Percentiles rank a stretch among this genome's conserved stretches.
phyloP scores from a whole-genome alignment of 1,140 invertebrate genomes.

The Euwallacea similis region DNA sequence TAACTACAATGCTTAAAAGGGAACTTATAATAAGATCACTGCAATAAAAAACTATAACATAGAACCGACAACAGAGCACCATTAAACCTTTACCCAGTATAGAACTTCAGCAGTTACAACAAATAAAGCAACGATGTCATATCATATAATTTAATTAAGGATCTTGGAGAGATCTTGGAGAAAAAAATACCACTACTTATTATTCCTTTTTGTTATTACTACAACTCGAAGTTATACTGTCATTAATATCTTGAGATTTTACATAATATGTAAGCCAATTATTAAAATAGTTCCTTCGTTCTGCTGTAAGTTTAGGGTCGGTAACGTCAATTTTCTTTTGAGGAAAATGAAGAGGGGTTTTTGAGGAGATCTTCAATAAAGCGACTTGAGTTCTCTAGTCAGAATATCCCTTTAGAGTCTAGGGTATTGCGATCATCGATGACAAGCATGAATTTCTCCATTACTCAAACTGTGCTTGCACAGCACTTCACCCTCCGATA shows the following conservation, averaged over 20 bases:
- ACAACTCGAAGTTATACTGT: conserved; percentile 22
- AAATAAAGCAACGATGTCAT: no score
- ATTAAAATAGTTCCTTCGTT: conserved; percentile 40
- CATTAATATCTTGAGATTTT: conserved; percentile 27
- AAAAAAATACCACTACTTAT: no score
- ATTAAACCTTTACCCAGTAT: no score
- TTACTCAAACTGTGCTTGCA: conserved; percentile 46
- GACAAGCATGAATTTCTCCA: conserved; percentile 44
- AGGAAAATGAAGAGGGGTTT: neutral
- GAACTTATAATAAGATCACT: no score
- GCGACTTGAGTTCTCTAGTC: neutral
- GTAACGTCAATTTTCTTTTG: conserved; percentile 26
- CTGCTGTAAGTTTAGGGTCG: conserved; percentile 30
- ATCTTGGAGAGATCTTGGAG: no score
- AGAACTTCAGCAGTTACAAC: no score
- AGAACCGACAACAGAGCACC: no score
- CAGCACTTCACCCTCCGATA: conserved; percentile 48
- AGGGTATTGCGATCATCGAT: conserved; percentile 10
- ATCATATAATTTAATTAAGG: no score
- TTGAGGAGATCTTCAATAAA: neutral
- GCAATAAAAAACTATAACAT: no score
- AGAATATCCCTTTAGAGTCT: conserved; percentile 1
- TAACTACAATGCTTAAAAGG: no score
- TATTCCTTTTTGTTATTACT: conserved; percentile 30
- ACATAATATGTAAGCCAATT: conserved; percentile 47